A percentile compares a stretch with the other conserved stretches of the same genome.
Conservation (phyloP, 2,113 vertebrate species). For the Arothron firmamentum region DNA sequence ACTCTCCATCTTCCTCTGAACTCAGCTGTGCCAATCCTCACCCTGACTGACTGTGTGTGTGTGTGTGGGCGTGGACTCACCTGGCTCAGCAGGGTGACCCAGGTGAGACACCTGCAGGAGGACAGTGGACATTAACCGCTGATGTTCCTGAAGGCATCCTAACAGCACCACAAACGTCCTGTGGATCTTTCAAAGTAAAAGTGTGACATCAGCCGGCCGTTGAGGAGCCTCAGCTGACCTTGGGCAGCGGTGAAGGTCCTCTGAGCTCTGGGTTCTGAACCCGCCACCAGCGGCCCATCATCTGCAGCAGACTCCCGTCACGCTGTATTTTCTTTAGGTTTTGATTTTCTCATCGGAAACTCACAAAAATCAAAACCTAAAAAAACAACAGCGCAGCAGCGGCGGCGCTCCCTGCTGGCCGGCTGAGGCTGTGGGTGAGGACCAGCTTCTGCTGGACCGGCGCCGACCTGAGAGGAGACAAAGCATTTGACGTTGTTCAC, state of each 20-base stretch:
- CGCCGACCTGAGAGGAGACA: too few species aligned
- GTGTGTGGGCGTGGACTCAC: background rate
- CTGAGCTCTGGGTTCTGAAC: conserved; percentile 5
- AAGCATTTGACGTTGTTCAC: too few species aligned
- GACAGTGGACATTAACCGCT: background rate
- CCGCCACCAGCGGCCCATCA: background rate
- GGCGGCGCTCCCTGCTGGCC: conserved; percentile 1
- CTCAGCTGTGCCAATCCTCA: too few species aligned
- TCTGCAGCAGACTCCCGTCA: conserved; percentile 16
- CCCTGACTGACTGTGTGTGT: too few species aligned
- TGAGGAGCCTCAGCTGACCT: background rate
- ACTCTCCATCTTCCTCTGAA: too few species aligned
- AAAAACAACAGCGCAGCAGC: conserved; percentile 68
- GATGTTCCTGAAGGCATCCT: too few species aligned
- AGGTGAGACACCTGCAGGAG: background rate
- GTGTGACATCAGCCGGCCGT: too few species aligned
- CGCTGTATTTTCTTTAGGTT: conserved; percentile 73
- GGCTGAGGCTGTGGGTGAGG: too few species aligned
- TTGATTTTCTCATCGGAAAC: conserved; percentile 67
- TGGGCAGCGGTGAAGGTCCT: background rate
- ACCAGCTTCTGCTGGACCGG: too few species aligned
- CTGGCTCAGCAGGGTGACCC: conserved; percentile 3
- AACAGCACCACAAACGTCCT: too few species aligned
- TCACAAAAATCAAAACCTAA: conserved; percentile 80
- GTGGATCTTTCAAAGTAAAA: too few species aligned